Evolutionary conservation across 2,888 invertebrate genomes (phyloP), one percentile per base, ranked within the genome.

Genomic region (Criorhina ranunculi): DNA sequence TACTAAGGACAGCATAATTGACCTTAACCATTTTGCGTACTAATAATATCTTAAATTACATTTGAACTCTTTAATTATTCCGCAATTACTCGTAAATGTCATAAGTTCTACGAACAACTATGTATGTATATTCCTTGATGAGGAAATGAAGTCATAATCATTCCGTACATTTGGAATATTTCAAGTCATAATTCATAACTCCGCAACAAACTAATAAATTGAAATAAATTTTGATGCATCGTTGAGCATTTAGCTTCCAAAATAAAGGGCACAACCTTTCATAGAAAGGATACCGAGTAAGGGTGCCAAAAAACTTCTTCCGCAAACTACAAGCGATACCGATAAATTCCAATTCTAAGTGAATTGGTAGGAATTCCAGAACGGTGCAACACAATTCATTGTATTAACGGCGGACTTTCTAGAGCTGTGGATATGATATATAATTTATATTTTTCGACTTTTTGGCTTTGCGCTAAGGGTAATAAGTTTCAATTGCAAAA

Each of bases 221-320:
- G 57, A 46, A 64, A 55, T 17, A 17, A 6, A 8, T 17, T 42
- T 31, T 42, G 42, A 53, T 53, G 15, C 15, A 42, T 44, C 0
- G 37, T 11, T 40, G 19, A 11, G 8, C 12, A 40, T 4, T 53
- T 31, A 17, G 15, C 51, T n/a, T 7, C 7, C 15, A 24, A n/a
- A n/a, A n/a, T n/a, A n/a, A n/a, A n/a, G n/a, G n/a, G n/a, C n/a
- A 7, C 11, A 5, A 12, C 0, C 19, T 31, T 0, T 40, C n/a
- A 5, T 12, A 12, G 15, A 46, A 24, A 9, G 93, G 64, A 51
- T 12, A 49, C n/a, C 37, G 53, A 29, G 15, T 7, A n/a, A 42
- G 11, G 31, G 17, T 53, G 67, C 53, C 67, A 67, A 67, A 17
- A 17, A 67, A 42, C 31, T 42, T 3, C 31, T 53, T 42, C 51